Evolutionary conservation across 2,113 vertebrate species (phyloP), one percentile per base, ranked within the genome.

Genomic region (Amblyornis subalaris): DNA sequence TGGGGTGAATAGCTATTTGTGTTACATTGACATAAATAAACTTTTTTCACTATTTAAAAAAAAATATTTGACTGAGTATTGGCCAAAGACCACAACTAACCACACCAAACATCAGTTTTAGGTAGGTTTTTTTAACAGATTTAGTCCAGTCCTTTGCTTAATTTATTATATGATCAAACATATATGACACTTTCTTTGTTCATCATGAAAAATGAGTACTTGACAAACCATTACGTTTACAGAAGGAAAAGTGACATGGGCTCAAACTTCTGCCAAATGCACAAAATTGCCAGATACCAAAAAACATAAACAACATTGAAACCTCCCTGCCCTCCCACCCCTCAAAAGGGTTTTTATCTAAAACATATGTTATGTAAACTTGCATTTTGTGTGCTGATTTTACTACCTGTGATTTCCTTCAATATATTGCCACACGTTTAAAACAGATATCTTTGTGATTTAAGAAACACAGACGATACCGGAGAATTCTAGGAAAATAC

Each of bases 261-360:
- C 13, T 62, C 29, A 70, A 14, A 47, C 17, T 71, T 6, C 29
- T 58, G 22, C 7, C 36, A 67, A 36, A 75, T 75, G 13, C 44
- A 58, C 21, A n/a, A 69, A 48, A 55, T 55, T 48, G 3, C 22
- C 29, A 70, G 5, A n/a, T 69, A 70, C 17, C 5, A 80, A n/a
- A n/a, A 4, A 13, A 9, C 8, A 28, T 14, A 51, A 58, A 58
- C 14, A 44, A 21, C 5, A 42, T 14, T 7, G 35, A 48, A 65
- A 17, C 2, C 16, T 11, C 9, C 12, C 33, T 25, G 15, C 6
- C 33, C 23, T 10, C 7, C 3, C 5, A 28, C 26, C 3, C 26
- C 28, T 12, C 16, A 48, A 48, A 44, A 25, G 11, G 31, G 8
- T 31, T 14, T 21, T 19, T 29, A 19, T 36, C 22, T 69, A 44